Evolutionary conservation across 2,888 invertebrate species (phyloP).

Genomic region (Sinotaia quadrata): DNA sequence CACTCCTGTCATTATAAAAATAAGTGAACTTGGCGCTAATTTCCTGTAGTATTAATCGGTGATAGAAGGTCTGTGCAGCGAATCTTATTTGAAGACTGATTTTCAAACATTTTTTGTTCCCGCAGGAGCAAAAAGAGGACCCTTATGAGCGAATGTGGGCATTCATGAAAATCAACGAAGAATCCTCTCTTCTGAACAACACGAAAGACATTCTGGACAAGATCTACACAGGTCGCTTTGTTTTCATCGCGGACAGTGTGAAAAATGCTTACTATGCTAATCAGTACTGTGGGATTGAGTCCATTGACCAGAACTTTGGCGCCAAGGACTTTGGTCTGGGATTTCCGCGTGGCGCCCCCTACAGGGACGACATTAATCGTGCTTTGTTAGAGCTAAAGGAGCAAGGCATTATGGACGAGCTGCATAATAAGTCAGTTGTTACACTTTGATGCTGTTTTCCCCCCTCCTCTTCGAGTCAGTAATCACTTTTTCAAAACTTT

Average conservation of each 20-base stretch:
- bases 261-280: conserved; percentile 59
- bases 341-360: conserved; percentile 60
- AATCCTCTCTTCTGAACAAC: conserved; percentile 39
- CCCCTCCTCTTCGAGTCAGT: no score
- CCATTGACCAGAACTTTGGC: conserved; percentile 59
- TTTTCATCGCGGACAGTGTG: conserved; percentile 56
- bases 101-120: background rate
- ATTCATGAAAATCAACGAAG: conserved; percentile 56
- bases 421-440: conserved; percentile 50
- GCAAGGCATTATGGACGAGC: conserved; percentile 49
- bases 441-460: background rate
- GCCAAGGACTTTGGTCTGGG: conserved; percentile 60
- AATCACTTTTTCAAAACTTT: no score
- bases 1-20: no score
- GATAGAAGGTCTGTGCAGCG: no score
- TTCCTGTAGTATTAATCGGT: no score
- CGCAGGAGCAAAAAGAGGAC: conserved; percentile 41
- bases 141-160: conserved; percentile 65
- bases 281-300: conserved; percentile 56
- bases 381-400: conserved; percentile 58
- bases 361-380: conserved; percentile 58
- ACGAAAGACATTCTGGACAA: conserved; percentile 43
- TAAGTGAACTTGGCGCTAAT: no score
- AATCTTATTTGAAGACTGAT: no score
- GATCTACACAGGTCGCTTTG: conserved; percentile 45